Evolutionary conservation across 2,888 invertebrate species (phyloP).

Genomic region (Pomacea canaliculata): DNA sequence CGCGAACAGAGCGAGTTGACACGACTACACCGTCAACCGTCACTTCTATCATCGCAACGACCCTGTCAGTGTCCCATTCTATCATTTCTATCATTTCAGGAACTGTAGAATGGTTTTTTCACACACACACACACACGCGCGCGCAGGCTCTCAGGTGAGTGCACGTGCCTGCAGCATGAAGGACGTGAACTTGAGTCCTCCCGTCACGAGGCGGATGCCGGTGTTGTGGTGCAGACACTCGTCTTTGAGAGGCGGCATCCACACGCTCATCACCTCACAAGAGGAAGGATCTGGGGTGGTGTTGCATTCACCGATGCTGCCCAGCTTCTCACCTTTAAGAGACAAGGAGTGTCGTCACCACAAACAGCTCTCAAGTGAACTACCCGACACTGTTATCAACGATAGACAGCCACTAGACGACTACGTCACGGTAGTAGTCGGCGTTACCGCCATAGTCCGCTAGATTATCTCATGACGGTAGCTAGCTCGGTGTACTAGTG

Average conservation of each 20-base stretch:
- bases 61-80: neutral
- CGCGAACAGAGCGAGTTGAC: too few species aligned
- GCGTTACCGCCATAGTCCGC: too few species aligned
- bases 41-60: neutral
- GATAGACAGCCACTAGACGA: too few species aligned
- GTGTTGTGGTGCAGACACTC: conserved; percentile 22
- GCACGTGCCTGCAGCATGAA: neutral
- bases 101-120: neutral
- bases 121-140: conserved; percentile 14
- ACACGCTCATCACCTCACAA: conserved; percentile 14
- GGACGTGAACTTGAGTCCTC: neutral
- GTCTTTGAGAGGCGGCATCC: conserved; percentile 16
- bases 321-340: too few species aligned
- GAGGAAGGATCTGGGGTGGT: neutral
- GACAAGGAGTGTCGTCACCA: too few species aligned
- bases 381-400: too few species aligned
- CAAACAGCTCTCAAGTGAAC: too few species aligned
- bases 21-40: too few species aligned
- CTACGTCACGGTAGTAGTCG: too few species aligned
- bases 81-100: too few species aligned
- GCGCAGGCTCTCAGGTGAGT: neutral
- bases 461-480: too few species aligned
- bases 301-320: neutral
- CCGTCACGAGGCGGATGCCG: conserved; percentile 14
- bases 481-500: too few species aligned